Conservation (phyloP, 2,113 vertebrate genomes). For the Neodon shergylaensis region DNA sequence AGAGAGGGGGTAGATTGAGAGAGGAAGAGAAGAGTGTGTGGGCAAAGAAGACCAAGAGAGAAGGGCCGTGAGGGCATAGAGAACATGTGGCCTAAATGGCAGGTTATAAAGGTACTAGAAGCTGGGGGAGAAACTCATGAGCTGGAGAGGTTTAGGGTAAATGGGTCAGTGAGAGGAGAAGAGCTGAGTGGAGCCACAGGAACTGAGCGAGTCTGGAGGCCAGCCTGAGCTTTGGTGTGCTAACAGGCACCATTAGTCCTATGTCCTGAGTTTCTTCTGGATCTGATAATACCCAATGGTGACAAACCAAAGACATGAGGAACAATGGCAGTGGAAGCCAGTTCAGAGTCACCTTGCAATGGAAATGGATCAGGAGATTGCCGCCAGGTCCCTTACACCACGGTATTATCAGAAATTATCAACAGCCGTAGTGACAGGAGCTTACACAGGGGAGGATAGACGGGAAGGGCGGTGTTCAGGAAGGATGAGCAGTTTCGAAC, state of each 20-base stretch:
- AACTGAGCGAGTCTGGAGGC: not conserved
- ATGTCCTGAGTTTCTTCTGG: not conserved
- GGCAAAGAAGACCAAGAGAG: not conserved
- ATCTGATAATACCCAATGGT: conserved; percentile 1
- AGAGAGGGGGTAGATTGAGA: too few relatives aligned
- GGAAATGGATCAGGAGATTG: conserved; percentile 64
- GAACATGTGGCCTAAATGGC: not conserved
- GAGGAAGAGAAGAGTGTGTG: too few relatives aligned
- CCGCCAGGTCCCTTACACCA: accelerated
- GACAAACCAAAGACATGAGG: conserved; percentile 27
- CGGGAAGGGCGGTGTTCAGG: conserved; percentile 44
- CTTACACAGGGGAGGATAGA: conserved; percentile 58
- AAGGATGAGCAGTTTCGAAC: conserved; percentile 75
- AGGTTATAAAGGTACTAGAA: not conserved
- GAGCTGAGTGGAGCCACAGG: not conserved
- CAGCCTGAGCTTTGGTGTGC: not conserved
- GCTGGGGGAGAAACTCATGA: not conserved
- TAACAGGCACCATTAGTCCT: not conserved
- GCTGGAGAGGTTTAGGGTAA: not conserved
- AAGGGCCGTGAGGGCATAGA: not conserved
- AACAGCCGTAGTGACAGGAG: not conserved
- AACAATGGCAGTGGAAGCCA: conserved; percentile 38
- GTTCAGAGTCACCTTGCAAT: conserved; percentile 75
- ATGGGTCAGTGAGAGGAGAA: not conserved
- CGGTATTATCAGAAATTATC: conserved; percentile 64